Evolutionary conservation across 1,140 invertebrate genomes (phyloP).

Genomic region (Pomacea maculata): DNA sequence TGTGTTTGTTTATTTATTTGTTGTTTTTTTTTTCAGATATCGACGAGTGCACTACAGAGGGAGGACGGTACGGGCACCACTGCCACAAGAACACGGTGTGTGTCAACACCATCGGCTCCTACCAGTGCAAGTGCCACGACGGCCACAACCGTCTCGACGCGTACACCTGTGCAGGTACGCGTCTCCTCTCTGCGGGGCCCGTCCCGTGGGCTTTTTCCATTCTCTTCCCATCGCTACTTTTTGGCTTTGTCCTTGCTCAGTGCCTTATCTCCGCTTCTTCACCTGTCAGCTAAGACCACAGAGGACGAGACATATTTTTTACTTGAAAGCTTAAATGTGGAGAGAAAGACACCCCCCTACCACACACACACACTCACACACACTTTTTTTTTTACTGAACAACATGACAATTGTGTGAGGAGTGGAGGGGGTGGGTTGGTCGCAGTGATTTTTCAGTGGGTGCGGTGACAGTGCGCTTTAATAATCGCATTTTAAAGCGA

Average conservation of each 20-base stretch:
- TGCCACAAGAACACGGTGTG: conserved; percentile 75
- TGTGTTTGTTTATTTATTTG: background rate
- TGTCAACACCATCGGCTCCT: conserved; percentile 62
- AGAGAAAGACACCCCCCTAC: too few species aligned
- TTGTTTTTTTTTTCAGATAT: conserved; percentile 50
- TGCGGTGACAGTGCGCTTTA: too few species aligned
- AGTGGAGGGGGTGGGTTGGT: too few species aligned
- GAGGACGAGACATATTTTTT: too few species aligned
- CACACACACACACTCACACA: too few species aligned
- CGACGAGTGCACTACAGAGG: conserved; percentile 56
- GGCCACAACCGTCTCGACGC: conserved; percentile 50
- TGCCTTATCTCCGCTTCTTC: conserved; percentile 2
- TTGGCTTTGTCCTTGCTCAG: conserved; percentile 3
- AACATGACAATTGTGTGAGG: too few species aligned
- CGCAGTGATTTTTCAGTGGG: too few species aligned
- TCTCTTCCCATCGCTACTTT: background rate
- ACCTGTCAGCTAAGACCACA: too few species aligned
- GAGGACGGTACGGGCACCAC: conserved; percentile 70
- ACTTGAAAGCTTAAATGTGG: too few species aligned
- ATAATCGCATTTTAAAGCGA: too few species aligned
- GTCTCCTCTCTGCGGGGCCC: conserved; percentile 10
- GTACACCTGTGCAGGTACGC: conserved; percentile 53
- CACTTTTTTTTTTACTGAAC: too few species aligned
- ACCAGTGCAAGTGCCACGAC: conserved; percentile 56
- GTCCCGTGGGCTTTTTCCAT: conserved; percentile 8